Percentiles rank a stretch among this genome's conserved stretches.
Evolutionary conservation across 1,140 invertebrate species (phyloP).

Genomic region (Calosoma granatense): DNA sequence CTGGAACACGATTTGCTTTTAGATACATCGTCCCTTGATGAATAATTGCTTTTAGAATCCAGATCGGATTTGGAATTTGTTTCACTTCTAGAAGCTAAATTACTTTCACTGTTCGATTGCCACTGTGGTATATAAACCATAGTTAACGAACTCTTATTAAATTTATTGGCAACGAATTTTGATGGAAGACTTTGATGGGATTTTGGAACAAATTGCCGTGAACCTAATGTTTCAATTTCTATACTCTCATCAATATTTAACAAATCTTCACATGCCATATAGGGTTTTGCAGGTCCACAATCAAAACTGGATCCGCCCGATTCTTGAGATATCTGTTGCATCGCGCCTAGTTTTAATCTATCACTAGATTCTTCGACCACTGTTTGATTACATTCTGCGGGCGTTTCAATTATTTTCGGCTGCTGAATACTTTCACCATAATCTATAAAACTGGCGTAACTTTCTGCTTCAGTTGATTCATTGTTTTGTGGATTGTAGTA

Average conservation of each 20-base stretch:
- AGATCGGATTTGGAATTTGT: constrained; percentile 1
- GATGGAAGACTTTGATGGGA: constrained; percentile 37
- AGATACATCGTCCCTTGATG: too few relatives aligned
- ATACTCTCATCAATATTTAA: constrained; percentile 47
- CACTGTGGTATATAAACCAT: constrained; percentile 42
- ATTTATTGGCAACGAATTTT: constrained; percentile 45
- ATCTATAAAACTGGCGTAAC: constrained; percentile 39
- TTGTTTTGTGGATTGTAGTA: constrained; percentile 44
- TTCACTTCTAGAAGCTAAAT: constrained; percentile 21
- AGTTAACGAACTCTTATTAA: constrained; percentile 40
- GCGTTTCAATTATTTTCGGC: neutral
- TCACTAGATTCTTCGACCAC: constrained; percentile 30
- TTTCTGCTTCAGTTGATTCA: constrained; percentile 23
- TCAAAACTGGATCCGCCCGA: constrained; percentile 49
- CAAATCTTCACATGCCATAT: constrained; percentile 54
- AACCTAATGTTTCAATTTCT: constrained; percentile 23
- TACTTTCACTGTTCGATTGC: constrained; percentile 34
- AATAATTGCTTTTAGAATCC: constrained; percentile 11
- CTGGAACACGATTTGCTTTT: neutral
- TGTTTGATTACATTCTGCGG: too few relatives aligned
- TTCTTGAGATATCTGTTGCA: constrained; percentile 31
- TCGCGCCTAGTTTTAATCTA: constrained; percentile 31
- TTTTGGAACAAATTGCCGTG: constrained; percentile 22
- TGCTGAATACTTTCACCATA: constrained; percentile 24
- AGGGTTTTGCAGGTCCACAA: constrained; percentile 36